Conservation (phyloP, 1,140 invertebrate species). For the Stratiolaelaps scimitus region DNA sequence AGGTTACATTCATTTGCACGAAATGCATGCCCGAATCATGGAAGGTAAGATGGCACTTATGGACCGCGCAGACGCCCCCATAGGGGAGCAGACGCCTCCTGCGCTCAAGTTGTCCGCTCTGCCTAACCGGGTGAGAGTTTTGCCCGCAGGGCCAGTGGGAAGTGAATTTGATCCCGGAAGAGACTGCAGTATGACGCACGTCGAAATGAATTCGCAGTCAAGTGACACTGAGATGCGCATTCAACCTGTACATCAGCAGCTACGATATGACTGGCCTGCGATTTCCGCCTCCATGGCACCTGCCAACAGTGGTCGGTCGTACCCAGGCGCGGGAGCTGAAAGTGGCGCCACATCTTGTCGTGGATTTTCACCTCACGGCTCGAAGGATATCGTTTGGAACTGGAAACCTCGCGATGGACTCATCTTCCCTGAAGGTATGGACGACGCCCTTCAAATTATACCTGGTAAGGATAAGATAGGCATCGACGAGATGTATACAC, state of each 20-base stretch:
- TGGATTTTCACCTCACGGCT: too few relatives aligned
- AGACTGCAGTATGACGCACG: background rate
- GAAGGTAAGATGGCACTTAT: background rate
- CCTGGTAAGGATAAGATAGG: constrained; percentile 1
- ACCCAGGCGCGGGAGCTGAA: too few relatives aligned
- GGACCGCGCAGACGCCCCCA: background rate
- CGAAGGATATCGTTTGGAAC: constrained; percentile 7
- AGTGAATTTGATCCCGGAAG: constrained; percentile 6
- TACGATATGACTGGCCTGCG: background rate
- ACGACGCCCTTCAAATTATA: constrained; percentile 14
- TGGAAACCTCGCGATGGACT: constrained; percentile 2
- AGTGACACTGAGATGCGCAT: background rate
- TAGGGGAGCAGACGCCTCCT: background rate
- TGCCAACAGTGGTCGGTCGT: too few relatives aligned
- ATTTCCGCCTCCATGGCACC: too few relatives aligned
- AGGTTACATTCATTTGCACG: too few relatives aligned
- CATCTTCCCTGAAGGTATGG: background rate
- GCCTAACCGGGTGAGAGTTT: background rate
- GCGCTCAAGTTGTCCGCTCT: background rate
- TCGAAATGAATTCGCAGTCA: background rate
- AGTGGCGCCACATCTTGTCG: too few relatives aligned
- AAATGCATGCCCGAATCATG: background rate
- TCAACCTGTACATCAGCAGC: background rate
- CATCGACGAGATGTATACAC: too few relatives aligned
- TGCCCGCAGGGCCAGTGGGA: background rate